phyloP scores from a whole-genome alignment of 2,888 invertebrate genomes.

The Physocephala rufipes region DNA sequence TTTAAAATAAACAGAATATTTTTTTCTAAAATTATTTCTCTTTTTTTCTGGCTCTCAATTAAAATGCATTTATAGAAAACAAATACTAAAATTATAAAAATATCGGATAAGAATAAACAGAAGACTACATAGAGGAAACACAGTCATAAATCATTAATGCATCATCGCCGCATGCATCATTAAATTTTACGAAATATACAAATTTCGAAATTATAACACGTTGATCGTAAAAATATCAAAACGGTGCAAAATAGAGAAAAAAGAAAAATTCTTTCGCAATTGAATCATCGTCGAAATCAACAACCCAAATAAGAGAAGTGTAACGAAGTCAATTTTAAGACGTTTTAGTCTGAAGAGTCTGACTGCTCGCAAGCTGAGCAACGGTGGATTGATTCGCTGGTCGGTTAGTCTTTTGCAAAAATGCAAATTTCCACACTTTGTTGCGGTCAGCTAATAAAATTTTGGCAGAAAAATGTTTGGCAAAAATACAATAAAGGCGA shows the following conservation, averaged over 20 bases:
- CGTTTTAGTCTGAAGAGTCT: too few relatives aligned
- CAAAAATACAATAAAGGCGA: not conserved
- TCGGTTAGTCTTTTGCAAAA: too few relatives aligned
- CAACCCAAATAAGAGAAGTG: not conserved
- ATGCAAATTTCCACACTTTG: not conserved
- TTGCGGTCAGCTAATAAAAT: constrained; percentile 1
- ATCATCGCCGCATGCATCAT: constrained; percentile 13
- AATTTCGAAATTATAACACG: constrained; percentile 1
- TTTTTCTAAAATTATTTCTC: too few relatives aligned
- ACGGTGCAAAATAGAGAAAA: not conserved
- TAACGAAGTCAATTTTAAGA: too few relatives aligned
- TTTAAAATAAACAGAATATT: too few relatives aligned
- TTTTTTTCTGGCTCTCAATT: not conserved
- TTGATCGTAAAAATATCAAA: constrained; percentile 1
- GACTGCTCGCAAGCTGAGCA: too few relatives aligned
- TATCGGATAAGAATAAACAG: not conserved
- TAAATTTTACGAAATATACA: constrained; percentile 11
- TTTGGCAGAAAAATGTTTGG: not conserved
- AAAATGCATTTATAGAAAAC: not conserved
- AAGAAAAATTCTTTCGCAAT: constrained; percentile 11
- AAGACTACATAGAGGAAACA: not conserved
- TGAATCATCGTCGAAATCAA: not conserved
- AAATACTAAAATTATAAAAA: not conserved
- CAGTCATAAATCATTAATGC: not conserved
- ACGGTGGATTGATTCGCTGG: too few relatives aligned